Evolutionary conservation across 2,113 vertebrate genomes (phyloP), one percentile per base, ranked within the genome.

Genomic region (Macrotis lagotis): DNA sequence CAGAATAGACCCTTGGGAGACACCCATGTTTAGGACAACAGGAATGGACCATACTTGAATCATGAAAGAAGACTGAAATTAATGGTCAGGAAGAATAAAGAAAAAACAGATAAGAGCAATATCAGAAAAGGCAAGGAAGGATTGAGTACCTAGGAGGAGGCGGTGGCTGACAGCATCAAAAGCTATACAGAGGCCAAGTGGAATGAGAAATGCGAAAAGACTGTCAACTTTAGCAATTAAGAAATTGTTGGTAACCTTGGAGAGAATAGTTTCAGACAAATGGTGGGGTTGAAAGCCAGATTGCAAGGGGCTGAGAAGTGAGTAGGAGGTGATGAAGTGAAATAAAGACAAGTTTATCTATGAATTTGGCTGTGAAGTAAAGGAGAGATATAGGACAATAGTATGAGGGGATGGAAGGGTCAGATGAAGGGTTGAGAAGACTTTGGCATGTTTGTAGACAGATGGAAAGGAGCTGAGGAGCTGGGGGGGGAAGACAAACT

Each of bases 141-240:
- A 83, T 24, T 83, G 66, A 83, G 6, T 83, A 83, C 66, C 66
- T 83, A 83, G 66, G 66, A 83, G 37, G 37, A 83, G 66, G 66
- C 37, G 66, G 66, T 83, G 66, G 66, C 44, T 83, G 66, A 83
- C 66, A 83, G 66, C 66, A 83, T 83, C 66, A 83, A 83, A 74
- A 83, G n/a, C 66, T 83, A 83, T 19, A 24, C 19, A 83, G 66
- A 44, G 66, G 37, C 66, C 66, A 83, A 83, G 66, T 83, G 37
- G 66, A 83, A 83, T 44, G 66, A 44, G 66, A 83, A 83, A 83
- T 83, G 66, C 4, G 66, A 44, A 83, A 83, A 83, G 66, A n/a
- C 66, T 83, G 66, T 83, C 66, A 83, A 83, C 66, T 83, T 83
- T 83, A 83, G 66, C 66, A 83, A 83, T 83, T 83, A 83, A 83